Percentiles rank a stretch among this genome's conserved stretches.
Evolutionary conservation across 2,888 invertebrate species (phyloP).

Genomic region (Hecatera dysodea): DNA sequence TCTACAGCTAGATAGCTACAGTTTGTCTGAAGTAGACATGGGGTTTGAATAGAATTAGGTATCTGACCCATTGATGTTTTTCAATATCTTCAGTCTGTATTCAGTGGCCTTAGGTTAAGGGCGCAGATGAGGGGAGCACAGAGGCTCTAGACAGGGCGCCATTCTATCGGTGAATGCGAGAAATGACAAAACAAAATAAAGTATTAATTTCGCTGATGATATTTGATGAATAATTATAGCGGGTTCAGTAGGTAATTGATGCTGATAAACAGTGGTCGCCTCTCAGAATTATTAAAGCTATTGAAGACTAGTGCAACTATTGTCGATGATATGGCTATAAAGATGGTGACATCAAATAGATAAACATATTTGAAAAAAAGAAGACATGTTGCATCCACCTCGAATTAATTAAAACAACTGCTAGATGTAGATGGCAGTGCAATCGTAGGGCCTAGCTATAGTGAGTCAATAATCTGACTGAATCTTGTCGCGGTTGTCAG

Average conservation of each 20-base stretch:
- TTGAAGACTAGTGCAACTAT: not conserved
- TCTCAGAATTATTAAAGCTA: too few relatives aligned
- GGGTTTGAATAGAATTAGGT: not conserved
- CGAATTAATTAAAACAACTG: not conserved
- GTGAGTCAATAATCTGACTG: not conserved
- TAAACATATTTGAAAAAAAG: too few relatives aligned
- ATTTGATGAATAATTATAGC: not conserved
- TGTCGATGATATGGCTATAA: too few relatives aligned
- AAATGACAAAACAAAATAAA: too few relatives aligned
- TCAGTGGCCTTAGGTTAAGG: not conserved
- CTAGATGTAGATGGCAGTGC: not conserved
- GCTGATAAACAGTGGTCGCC: not conserved
- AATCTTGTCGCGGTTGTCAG: not conserved
- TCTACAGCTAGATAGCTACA: not conserved
- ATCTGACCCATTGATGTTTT: not conserved
- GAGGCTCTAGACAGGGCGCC: too few relatives aligned
- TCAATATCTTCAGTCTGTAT: not conserved
- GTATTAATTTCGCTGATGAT: too few relatives aligned
- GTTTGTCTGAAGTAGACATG: not conserved
- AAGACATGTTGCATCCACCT: too few relatives aligned
- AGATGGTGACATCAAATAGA: too few relatives aligned
- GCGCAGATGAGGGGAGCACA: not conserved
- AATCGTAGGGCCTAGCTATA: not conserved
- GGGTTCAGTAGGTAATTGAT: too few relatives aligned
- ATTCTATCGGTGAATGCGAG: too few relatives aligned